Conservation (phyloP, 2,797 vertebrate genomes). For the Cossypha dichroa region DNA sequence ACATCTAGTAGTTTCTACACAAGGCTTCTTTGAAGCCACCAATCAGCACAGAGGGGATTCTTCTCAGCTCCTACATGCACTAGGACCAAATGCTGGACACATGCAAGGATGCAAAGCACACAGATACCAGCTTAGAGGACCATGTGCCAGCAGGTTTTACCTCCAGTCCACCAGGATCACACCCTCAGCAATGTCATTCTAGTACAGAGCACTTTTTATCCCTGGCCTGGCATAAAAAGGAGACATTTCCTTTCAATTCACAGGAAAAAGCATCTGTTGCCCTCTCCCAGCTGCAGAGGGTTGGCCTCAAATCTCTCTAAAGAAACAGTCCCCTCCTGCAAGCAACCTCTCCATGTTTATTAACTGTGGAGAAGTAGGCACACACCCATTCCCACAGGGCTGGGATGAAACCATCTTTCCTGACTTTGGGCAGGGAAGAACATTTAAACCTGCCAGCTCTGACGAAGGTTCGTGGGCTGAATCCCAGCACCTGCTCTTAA, state of each 20-base stretch:
- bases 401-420: neutral
- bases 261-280: neutral
- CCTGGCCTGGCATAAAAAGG: neutral
- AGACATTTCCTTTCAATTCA: neutral
- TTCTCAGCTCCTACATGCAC: neutral
- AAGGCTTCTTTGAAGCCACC: neutral
- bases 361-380: neutral
- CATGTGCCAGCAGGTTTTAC: rapidly evolving
- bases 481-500: neutral
- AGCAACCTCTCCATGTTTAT: neutral
- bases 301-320: neutral
- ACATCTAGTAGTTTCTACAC: neutral
- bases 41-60: rapidly evolving
- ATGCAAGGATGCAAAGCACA: neutral
- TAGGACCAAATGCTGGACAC: neutral
- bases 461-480: neutral
- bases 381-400: neutral
- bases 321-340: neutral
- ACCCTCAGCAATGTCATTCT: neutral
- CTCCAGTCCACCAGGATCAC: neutral
- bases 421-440: neutral
- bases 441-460: neutral
- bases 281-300: neutral
- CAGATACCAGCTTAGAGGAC: neutral
- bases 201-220: neutral